Evolutionary conservation across 2,113 vertebrate species (phyloP).

Genomic region (Morone chrysops): DNA sequence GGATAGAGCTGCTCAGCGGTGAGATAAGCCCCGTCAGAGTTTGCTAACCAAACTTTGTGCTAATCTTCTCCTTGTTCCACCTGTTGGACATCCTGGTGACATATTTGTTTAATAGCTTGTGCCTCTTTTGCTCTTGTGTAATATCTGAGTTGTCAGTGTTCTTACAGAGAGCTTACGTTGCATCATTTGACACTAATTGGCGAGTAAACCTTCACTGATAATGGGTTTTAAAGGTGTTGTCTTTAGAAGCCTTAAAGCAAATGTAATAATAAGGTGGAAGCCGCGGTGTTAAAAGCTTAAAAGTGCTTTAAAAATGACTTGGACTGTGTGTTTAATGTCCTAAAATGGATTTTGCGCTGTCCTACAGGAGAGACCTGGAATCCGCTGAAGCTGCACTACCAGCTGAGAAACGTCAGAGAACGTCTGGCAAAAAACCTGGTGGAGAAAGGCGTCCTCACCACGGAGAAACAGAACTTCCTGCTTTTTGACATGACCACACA

Average conservation of each 20-base stretch:
- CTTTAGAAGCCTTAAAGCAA: neutral
- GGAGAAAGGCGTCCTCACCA: constrained; percentile 97
- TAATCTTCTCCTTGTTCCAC: neutral
- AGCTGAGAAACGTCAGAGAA: constrained; percentile 94
- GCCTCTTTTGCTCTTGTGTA: neutral
- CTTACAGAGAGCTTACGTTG: neutral
- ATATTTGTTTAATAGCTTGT: neutral
- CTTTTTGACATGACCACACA: constrained; percentile 99
- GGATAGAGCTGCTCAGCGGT: constrained; percentile 99
- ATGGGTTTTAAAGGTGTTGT: neutral
- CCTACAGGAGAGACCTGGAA: constrained; percentile 96
- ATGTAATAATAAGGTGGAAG: neutral
- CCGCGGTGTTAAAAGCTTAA: neutral
- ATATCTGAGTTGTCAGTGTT: neutral
- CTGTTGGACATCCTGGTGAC: neutral
- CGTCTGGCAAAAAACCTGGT: constrained; percentile 97
- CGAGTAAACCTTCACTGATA: neutral
- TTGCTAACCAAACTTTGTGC: constrained; percentile 10
- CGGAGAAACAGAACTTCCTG: constrained; percentile 99
- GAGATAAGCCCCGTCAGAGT: constrained; percentile 68
- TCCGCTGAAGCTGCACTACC: constrained; percentile 96
- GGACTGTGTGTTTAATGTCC: neutral
- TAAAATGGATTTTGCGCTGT: neutral
- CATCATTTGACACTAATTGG: neutral
- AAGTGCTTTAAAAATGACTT: neutral